Percentiles rank a stretch among this genome's conserved stretches.
Evolutionary conservation across 2,797 vertebrate genomes (phyloP).

Genomic region (Chelonia mydas): DNA sequence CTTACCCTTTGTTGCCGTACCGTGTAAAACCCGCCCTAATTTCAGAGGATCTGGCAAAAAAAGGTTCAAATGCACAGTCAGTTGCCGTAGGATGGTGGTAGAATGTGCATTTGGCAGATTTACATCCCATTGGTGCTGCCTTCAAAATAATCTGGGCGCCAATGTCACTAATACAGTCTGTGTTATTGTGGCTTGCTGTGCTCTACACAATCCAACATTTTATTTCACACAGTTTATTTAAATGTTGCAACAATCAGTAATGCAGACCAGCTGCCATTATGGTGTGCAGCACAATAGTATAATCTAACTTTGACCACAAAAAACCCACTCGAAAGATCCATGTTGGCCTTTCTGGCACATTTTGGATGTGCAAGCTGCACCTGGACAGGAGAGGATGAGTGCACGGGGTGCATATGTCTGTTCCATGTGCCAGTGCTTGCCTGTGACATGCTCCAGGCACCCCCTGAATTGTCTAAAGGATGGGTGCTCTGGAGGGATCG

Average conservation of each 20-base stretch:
- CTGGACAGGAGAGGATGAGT: neutral
- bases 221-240: neutral
- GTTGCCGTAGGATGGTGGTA: neutral
- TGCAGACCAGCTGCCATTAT: neutral
- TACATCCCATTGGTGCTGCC: neutral
- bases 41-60: neutral
- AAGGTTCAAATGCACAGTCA: neutral
- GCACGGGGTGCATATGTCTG: neutral
- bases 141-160: neutral
- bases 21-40: too few species aligned
- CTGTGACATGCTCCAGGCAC: too few species aligned
- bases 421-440: neutral
- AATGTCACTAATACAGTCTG: neutral
- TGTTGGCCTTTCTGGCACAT: neutral
- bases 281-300: neutral
- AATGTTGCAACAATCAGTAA: neutral
- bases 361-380: neutral
- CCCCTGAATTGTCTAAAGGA: neutral
- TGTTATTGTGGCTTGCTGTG: neutral
- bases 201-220: neutral
- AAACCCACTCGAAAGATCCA: neutral
- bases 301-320: neutral
- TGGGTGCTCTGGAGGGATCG: too few species aligned
- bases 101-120: neutral
- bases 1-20: neutral